phyloP scores from a whole-genome alignment of 2,113 vertebrate species.

The Carlito syrichta region DNA sequence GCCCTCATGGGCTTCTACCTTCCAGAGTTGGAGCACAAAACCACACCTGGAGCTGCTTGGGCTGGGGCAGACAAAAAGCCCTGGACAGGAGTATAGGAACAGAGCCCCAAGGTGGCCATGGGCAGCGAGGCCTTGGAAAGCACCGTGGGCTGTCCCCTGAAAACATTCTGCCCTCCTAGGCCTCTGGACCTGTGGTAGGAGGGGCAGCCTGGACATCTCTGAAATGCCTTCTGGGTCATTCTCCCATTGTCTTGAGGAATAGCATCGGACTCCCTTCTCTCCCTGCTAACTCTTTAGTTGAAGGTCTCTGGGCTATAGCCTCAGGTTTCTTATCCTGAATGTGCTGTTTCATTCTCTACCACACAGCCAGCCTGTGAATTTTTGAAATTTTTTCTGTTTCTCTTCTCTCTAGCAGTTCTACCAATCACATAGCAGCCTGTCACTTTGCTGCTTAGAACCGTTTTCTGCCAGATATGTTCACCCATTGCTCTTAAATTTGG shows the following conservation, averaged over 20 bases:
- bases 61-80: background rate
- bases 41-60: background rate
- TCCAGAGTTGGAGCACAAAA: background rate
- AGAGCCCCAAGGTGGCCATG: background rate
- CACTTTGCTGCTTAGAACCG: background rate
- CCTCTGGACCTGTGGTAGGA: background rate
- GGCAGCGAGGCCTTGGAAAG: background rate
- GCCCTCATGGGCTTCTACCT: background rate
- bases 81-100: background rate
- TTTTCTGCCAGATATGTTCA: background rate
- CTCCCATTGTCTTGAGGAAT: background rate
- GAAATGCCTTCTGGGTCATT: background rate
- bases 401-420: background rate
- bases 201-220: background rate
- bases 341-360: background rate
- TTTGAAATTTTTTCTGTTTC: background rate
- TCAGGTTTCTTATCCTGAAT: background rate
- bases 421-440: background rate
- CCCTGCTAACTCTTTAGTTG: background rate
- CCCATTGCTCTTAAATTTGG: background rate
- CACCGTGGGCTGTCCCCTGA: too few species aligned
- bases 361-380: background rate
- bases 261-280: background rate
- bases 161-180: background rate
- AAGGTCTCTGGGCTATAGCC: background rate